phyloP scores from a whole-genome alignment of 2,797 vertebrate genomes.

The Mareca penelope region DNA sequence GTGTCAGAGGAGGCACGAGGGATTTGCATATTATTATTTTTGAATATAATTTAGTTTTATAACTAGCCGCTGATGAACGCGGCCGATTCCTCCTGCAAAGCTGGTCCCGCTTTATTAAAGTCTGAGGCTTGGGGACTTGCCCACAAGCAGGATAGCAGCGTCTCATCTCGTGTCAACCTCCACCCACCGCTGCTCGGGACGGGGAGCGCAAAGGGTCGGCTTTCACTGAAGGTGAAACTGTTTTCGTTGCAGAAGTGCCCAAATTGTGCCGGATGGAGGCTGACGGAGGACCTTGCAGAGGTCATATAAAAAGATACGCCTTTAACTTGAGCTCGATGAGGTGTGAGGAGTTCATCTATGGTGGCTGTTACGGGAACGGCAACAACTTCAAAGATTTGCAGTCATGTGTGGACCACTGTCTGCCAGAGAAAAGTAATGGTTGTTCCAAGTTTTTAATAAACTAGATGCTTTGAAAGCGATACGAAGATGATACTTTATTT shows the following conservation, averaged over 20 bases:
- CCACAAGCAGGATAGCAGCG: fast-evolving
- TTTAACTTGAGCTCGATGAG: constrained; percentile 90
- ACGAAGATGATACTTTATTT: constrained; percentile 39
- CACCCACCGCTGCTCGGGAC: fast-evolving
- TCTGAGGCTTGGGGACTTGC: neutral
- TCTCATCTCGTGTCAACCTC: neutral
- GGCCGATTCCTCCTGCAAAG: neutral
- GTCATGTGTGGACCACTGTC: constrained; percentile 86
- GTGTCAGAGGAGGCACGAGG: fast-evolving
- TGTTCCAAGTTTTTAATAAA: constrained; percentile 55
- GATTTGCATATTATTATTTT: neutral
- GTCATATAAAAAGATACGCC: constrained; percentile 77
- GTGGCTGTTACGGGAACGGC: constrained; percentile 81
- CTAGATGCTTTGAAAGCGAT: constrained; percentile 37
- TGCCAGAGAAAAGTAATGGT: constrained; percentile 82
- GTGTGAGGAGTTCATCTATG: constrained; percentile 86
- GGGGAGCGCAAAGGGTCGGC: fast-evolving
- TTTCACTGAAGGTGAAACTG: neutral
- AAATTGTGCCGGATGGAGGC: constrained; percentile 84
- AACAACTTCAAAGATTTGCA: constrained; percentile 84
- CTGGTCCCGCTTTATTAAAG: neutral
- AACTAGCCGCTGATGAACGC: neutral
- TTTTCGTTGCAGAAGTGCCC: constrained; percentile 83
- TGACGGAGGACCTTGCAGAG: constrained; percentile 79
- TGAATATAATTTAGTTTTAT: neutral